These are phyloP conservation scores for Orthonyx spaldingii DNA, from an alignment of 2,113 vertebrate species.

Conservation along the genomic window DNA sequence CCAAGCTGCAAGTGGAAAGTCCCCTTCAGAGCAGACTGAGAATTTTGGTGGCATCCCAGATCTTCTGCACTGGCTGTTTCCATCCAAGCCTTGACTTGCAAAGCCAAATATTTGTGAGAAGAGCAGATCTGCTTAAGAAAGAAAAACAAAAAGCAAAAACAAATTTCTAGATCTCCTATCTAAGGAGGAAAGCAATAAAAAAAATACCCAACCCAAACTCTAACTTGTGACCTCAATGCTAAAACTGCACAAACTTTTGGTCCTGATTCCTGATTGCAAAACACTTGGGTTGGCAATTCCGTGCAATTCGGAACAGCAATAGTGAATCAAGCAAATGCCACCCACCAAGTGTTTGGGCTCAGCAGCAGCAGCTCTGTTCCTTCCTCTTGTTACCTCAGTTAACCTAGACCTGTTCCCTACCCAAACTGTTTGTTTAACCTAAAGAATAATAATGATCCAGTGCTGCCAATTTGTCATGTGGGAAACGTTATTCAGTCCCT, in stretches of 20 bases:
- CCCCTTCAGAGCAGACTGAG: background rate
- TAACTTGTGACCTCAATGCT: background rate
- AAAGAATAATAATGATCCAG: conserved; percentile 44
- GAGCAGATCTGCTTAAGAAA: background rate
- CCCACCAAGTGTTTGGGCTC: conserved; percentile 37
- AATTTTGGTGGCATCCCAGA: background rate
- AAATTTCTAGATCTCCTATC: background rate
- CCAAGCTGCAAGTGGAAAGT: background rate
- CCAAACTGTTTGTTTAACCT: conserved; percentile 57
- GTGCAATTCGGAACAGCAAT: background rate
- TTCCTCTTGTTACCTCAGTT: conserved; percentile 44
- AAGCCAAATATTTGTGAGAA: background rate
- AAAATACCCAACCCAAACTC: background rate
- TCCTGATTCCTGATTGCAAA: background rate
- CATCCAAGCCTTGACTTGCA: background rate
- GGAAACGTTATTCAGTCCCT: conserved; percentile 5
- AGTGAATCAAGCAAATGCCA: conserved; percentile 24
- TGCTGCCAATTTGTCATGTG: conserved; percentile 34
- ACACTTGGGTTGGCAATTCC: background rate
- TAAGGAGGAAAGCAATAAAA: background rate
- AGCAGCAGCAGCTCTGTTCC: conserved; percentile 19
- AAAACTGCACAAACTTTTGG: background rate
- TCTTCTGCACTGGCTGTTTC: background rate
- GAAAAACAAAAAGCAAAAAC: background rate
- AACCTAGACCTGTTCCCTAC: conserved; percentile 43